Percentiles rank a stretch among this genome's conserved stretches.
Evolutionary conservation across 2,888 invertebrate species (phyloP).

Genomic region (Lycaena phlaeas): DNA sequence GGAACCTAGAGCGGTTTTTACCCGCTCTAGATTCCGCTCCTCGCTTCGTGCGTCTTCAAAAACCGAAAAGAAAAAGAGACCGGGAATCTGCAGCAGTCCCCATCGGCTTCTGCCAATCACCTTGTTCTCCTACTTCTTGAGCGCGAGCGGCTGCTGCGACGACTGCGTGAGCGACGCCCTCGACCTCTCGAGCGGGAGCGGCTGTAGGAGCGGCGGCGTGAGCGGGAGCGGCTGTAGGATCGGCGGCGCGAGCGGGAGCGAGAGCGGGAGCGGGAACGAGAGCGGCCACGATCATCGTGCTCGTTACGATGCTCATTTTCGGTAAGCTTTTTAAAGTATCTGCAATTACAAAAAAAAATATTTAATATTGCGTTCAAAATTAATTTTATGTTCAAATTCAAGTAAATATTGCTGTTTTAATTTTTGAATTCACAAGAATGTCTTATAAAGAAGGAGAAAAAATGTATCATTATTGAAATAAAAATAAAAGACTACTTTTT

Average conservation of each 20-base stretch:
- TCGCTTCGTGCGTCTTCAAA: not conserved
- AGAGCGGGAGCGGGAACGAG: slow-evolving; percentile 41
- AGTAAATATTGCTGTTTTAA: too few relatives aligned
- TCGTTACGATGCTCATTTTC: slow-evolving; percentile 66
- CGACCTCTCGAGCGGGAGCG: slow-evolving; percentile 32
- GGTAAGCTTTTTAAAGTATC: slow-evolving; percentile 75
- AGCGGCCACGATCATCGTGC: slow-evolving; percentile 50
- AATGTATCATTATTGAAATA: too few relatives aligned
- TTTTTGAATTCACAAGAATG: too few relatives aligned
- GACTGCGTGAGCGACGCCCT: slow-evolving; percentile 27
- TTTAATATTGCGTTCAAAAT: too few relatives aligned
- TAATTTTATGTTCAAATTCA: too few relatives aligned
- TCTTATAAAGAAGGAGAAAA: too few relatives aligned
- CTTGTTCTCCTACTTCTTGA: slow-evolving; percentile 19
- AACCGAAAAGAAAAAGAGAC: not conserved
- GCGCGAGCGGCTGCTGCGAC: slow-evolving; percentile 35
- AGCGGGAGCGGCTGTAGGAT: slow-evolving; percentile 28
- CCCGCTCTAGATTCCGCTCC: not conserved
- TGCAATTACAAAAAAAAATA: slow-evolving; percentile 21
- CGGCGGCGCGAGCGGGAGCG: slow-evolving; percentile 32
- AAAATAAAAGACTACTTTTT: too few relatives aligned
- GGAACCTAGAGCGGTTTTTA: too few relatives aligned
- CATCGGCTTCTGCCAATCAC: slow-evolving; percentile 6
- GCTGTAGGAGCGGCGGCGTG: slow-evolving; percentile 21
- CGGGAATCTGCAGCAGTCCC: not conserved